Base-by-base conservation (phyloP, 1,140 invertebrate species). In the Zaprionus taronus region DNA sequence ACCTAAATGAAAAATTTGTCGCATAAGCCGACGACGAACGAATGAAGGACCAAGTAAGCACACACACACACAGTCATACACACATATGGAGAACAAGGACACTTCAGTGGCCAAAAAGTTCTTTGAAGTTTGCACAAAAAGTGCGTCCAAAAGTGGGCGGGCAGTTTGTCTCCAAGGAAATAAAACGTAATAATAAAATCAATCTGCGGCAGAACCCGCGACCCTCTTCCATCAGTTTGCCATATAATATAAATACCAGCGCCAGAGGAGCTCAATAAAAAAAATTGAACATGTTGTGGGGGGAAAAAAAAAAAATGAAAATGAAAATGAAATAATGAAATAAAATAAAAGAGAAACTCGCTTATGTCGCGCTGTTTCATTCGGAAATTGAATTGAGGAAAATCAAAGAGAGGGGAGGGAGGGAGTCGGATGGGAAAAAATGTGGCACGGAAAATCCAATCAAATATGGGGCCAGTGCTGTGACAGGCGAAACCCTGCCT, bases 111-210 rank as follows among this genome's bases (percentile, higher is more conserved):
- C 74, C 73, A 78, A 70, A 79, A 90, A 85, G 72, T 84, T 72
- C 85, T 90, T 90, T 90, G 85, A 90, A 85, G 85, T 90, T 90
- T 60, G 41, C 64, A 90, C 78, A 76, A 81, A 89, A 90, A 73
- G 72, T 79, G 71, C 65, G 75, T 69, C 68, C 71, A 51, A 56
- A 26, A 17, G n/a, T 81, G 83, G 83, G 62, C 31, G 69, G 69
- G 61, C 61, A 82, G 80, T 79, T 82, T 87, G 90, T 91, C 89
- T 89, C 90, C 89, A 91, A 90, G 89, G 89, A 90, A 91, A 91
- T 91, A 90, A 81, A 85, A 89, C 79, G 73, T 77, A 83, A 81
- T 74, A 77, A 73, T 72, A 85, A 91, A 91, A 91, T 87, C 87
- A 91, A 91, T 89, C 83, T 91, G 78, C 60, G 73, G 71, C 72